Conservation (phyloP, 2,113 vertebrate genomes). For the Gobiocypris rarus region DNA sequence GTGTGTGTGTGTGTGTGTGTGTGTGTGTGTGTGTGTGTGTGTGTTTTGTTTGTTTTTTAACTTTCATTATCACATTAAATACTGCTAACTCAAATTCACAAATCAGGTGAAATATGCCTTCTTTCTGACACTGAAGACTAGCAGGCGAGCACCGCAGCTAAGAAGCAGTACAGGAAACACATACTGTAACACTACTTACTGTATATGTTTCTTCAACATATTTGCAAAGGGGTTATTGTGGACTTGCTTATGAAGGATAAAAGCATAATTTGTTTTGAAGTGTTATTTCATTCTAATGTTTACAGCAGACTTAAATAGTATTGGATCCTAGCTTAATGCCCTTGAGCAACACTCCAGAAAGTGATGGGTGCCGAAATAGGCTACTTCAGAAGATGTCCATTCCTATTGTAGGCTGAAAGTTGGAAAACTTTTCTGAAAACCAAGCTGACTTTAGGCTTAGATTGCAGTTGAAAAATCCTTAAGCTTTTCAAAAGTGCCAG, state of each 20-base stretch:
- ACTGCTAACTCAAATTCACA: not conserved
- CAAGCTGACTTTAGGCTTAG: slow-evolving; percentile 28
- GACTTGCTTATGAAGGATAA: not conserved
- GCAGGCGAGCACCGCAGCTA: not conserved
- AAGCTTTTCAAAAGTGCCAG: slow-evolving; percentile 31
- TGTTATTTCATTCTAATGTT: slow-evolving; percentile 1
- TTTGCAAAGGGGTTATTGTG: not conserved
- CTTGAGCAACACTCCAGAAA: not conserved
- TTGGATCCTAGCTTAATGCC: slow-evolving; percentile 18
- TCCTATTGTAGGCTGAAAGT: not conserved
- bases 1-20: no score
- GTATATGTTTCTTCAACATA: not conserved
- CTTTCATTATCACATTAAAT: no score
- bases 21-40: no score
- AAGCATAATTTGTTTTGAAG: not conserved
- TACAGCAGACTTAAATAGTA: slow-evolving; percentile 4
- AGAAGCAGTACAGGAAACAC: not conserved
- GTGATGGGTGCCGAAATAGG: slow-evolving; percentile 7
- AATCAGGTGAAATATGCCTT: no score
- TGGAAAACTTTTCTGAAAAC: slow-evolving; percentile 35
- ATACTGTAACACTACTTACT: not conserved
- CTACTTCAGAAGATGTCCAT: slow-evolving; percentile 17
- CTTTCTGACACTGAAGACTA: no score
- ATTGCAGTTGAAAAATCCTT: slow-evolving; percentile 41
- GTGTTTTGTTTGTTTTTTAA: no score